Conservation (phyloP, 2,797 vertebrate genomes). For the Hapalemur alaotrensis region DNA sequence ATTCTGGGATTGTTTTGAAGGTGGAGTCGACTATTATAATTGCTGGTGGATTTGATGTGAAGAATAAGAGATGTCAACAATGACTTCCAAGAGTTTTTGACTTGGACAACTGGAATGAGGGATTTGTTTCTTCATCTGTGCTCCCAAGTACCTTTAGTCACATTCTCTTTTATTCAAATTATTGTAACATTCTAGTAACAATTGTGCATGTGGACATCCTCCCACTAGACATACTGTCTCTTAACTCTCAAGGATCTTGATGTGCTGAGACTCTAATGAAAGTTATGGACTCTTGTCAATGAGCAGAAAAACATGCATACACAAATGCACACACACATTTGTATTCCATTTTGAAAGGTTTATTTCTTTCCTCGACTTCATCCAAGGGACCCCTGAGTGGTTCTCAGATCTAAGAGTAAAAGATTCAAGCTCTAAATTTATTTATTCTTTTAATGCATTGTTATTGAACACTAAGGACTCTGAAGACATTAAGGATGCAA, state of each 20-base stretch:
- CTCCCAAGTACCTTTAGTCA: background rate
- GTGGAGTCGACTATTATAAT: background rate
- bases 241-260: conserved; percentile 14
- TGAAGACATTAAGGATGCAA: background rate
- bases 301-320: background rate
- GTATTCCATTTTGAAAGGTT: background rate
- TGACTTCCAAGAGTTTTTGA: background rate
- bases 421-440: background rate
- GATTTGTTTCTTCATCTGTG: background rate
- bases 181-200: background rate
- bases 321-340: background rate
- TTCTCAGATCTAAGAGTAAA: background rate
- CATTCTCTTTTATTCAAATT: background rate
- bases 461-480: background rate
- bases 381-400: background rate
- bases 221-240: background rate
- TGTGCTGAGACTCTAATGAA: background rate
- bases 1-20: background rate
- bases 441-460: conserved; percentile 22
- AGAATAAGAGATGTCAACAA: background rate
- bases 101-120: background rate
- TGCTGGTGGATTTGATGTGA: background rate
- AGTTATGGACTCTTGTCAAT: background rate
- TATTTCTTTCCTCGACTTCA: background rate
- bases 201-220: background rate